phyloP scores from a whole-genome alignment of 2,113 vertebrate species.

The Cyanoramphus novaezelandiae region DNA sequence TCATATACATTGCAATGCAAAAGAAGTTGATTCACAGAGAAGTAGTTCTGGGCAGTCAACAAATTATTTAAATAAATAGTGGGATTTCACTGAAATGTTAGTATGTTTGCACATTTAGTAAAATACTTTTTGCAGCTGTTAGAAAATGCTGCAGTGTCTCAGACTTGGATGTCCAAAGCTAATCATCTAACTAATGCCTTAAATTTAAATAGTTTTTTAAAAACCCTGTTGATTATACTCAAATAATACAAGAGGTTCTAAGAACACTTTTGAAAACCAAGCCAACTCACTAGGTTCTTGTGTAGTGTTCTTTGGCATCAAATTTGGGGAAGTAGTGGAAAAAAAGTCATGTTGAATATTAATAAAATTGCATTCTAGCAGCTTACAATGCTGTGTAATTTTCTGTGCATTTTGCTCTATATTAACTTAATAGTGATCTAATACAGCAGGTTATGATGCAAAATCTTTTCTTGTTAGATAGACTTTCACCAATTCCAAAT shows the following conservation, averaged over 20 bases:
- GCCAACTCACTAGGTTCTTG: neutral
- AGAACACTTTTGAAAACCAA: neutral
- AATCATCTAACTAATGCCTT: neutral
- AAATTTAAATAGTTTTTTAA: neutral
- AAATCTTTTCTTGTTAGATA: neutral
- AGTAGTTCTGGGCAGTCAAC: neutral
- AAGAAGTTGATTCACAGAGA: neutral
- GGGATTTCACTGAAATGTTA: neutral
- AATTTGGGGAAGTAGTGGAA: neutral
- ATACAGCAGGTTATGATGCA: neutral
- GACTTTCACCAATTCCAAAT: neutral
- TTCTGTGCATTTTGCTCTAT: neutral
- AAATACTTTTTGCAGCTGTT: neutral
- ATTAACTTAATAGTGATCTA: neutral
- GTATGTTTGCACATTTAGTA: neutral
- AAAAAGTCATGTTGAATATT: neutral
- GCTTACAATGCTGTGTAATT: neutral
- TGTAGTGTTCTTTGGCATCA: neutral
- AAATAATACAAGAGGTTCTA: neutral
- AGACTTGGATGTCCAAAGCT: neutral
- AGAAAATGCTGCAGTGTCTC: neutral
- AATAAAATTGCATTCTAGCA: neutral
- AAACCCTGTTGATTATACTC: neutral
- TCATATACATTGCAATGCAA: neutral
- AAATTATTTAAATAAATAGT: neutral